Base-by-base conservation (phyloP, 1,140 invertebrate species). In the Drosophila nebulosa region DNA sequence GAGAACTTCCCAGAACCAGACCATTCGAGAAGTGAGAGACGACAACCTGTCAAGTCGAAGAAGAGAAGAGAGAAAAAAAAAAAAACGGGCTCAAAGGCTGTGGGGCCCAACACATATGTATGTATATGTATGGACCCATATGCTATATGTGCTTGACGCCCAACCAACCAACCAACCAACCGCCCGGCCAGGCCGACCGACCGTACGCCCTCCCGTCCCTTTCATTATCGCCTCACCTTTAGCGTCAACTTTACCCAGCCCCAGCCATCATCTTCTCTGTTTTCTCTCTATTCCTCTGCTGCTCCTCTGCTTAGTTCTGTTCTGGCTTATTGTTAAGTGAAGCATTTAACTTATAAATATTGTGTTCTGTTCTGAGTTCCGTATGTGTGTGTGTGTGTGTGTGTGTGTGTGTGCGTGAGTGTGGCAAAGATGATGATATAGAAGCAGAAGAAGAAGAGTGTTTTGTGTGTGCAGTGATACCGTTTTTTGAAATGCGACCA, bases 341-440 rank as follows among this genome's bases (percentile, higher is more conserved):
- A 86, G 83, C 83, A 86, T 86, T 86, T 86, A 86, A 86, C 83
- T 86, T 88, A 88, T 89, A 86, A 88, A 88, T 86, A 86, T 88
- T 79, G 77, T 67, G 30, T 35, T 46, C 16, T 46, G 39, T 46
- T 36, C 12, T 36, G 35, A n/a, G 10, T 36, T 36, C 35, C 35
- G 10, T n/a, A n/a, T n/a, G n/a, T n/a, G n/a, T n/a, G n/a, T n/a
- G n/a, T 58, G 32, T 18, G 24, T 66, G 69, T 75, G 67, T 83
- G 74, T 80, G 80, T 86, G 78, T 86, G 65, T 59, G 71, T 71
- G 68, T 74, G 56, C 78, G 71, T 74, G 71, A 78, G 74, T 83
- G 70, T 85, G 80, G 73, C 78, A 46, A 46, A 46, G 39, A 46
- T 4, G 36, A 39, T 39, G 36, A 69, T 64, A 32, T 32, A 32